Conservation (phyloP, 2,888 invertebrate species). For the Choristoneura rosaceana region DNA sequence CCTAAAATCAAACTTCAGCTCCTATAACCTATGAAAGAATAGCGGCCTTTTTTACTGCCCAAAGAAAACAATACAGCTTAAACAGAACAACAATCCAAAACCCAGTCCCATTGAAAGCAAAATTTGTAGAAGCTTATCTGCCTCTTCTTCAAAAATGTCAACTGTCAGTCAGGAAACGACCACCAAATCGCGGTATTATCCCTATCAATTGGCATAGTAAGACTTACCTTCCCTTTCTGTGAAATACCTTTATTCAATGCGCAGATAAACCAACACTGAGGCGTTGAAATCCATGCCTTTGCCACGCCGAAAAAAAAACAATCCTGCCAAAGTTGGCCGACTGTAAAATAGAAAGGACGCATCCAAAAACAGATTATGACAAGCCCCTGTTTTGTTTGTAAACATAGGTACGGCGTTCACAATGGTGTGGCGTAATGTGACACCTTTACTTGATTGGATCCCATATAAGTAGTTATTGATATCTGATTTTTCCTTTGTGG, state of each 20-base stretch:
- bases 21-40: not conserved
- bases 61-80: conserved; percentile 50
- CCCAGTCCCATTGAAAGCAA: conserved; percentile 66
- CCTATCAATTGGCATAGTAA: conserved; percentile 63
- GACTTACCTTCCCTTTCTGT: conserved; percentile 75
- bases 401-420: conserved; percentile 70
- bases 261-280: conserved; percentile 78
- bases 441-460: conserved; percentile 79
- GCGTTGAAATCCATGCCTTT: conserved; percentile 83
- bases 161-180: conserved; percentile 69
- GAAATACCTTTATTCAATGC: conserved; percentile 71
- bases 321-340: conserved; percentile 72
- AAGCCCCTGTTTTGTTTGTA: conserved; percentile 85
- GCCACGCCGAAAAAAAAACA: conserved; percentile 62
- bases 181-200: conserved; percentile 72
- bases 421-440: conserved; percentile 78
- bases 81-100: conserved; percentile 47
- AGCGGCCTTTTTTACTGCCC: conserved; percentile 52
- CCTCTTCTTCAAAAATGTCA: conserved; percentile 68
- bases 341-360: conserved; percentile 77
- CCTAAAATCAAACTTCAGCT: too few species aligned
- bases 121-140: conserved; percentile 59
- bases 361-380: conserved; percentile 84
- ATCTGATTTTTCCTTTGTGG: conserved; percentile 70
- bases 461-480: conserved; percentile 74